Evolutionary conservation across 1,140 invertebrate species (phyloP).

Genomic region (Pemphigus obesinymphae): DNA sequence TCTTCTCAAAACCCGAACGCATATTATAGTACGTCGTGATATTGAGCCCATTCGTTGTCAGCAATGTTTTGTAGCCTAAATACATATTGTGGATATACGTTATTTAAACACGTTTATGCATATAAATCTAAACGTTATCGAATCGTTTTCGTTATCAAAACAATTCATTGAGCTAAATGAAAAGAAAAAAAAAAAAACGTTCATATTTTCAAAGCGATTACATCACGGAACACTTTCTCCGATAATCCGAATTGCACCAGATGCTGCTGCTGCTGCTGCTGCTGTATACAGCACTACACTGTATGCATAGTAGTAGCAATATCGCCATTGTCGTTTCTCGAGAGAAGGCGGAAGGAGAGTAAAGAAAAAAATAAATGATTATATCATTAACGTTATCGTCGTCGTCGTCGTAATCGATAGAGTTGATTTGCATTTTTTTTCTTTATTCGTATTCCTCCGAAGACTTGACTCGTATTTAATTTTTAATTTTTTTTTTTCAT

Average conservation of each 20-base stretch:
- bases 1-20: not conserved
- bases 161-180: not conserved
- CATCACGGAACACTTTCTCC: conserved; percentile 27
- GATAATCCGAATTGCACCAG: conserved; percentile 25
- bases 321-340: not conserved
- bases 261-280: no score
- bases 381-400: not conserved
- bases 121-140: not conserved
- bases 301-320: not conserved
- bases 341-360: not conserved
- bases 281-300: no score
- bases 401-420: not conserved
- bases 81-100: not conserved
- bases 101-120: no score
- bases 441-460: no score
- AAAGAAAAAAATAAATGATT: conserved; percentile 2
- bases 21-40: not conserved
- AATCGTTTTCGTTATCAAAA: not conserved
- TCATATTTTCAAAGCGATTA: not conserved
- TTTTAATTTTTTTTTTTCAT: not conserved
- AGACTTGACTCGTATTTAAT: not conserved
- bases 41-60: not conserved
- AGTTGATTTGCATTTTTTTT: not conserved
- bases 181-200: not conserved
- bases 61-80: not conserved